These are phyloP conservation scores for Matsumurasca onukii DNA, from an alignment of 1,140 invertebrate genomes.

Conservation along the genomic window DNA sequence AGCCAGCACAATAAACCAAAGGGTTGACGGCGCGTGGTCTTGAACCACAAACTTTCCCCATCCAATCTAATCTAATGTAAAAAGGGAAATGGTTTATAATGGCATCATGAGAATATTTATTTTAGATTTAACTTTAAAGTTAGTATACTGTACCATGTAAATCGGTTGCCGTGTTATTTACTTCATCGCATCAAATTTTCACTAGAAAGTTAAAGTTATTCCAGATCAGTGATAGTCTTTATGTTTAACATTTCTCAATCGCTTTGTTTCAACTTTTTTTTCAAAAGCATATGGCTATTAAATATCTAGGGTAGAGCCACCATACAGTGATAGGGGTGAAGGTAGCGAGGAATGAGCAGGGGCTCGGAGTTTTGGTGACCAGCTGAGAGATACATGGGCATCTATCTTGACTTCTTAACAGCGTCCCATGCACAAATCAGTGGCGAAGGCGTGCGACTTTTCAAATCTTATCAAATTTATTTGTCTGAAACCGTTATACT, in stretches of 20 bases:
- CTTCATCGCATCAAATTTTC: neutral
- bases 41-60: too few species aligned
- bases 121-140: neutral
- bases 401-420: neutral
- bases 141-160: neutral
- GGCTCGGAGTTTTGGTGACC: too few species aligned
- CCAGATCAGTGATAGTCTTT: neutral
- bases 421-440: neutral
- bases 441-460: neutral
- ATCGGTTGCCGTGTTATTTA: neutral
- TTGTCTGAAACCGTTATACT: slow-evolving; percentile 22
- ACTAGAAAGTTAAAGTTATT: neutral
- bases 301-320: neutral
- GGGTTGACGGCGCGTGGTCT: too few species aligned
- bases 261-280: neutral
- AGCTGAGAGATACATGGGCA: too few species aligned
- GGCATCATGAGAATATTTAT: too few species aligned
- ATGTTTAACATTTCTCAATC: neutral
- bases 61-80: too few species aligned
- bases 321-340: neutral
- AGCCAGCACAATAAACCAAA: too few species aligned
- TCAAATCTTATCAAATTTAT: slow-evolving; percentile 8
- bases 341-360: too few species aligned
- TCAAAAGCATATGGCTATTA: neutral
- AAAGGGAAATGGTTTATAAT: too few species aligned